Conservation (phyloP, 2,888 invertebrate species). For the Drosophila putrida region DNA sequence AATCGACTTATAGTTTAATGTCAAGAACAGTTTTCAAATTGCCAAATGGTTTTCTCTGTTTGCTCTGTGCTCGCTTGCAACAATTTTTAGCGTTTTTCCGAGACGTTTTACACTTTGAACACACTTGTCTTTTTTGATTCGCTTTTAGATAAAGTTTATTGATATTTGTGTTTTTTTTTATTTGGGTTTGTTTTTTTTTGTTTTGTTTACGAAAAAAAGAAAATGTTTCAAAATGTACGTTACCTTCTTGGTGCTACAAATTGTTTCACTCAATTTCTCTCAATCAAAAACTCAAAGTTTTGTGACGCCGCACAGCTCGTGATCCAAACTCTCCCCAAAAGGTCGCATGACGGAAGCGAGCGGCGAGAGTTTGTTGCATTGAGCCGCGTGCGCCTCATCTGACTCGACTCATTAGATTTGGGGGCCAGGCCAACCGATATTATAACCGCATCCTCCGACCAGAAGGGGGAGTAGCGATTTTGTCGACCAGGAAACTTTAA, state of each 20-base stretch:
- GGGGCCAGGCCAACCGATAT: conserved; percentile 55
- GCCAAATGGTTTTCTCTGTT: conserved; percentile 69
- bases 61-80: conserved; percentile 67
- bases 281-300: conserved; percentile 80
- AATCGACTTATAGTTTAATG: conserved; percentile 18
- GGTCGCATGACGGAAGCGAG: conserved; percentile 75
- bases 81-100: conserved; percentile 79
- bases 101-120: conserved; percentile 78
- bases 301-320: conserved; percentile 74
- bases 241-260: conserved; percentile 81
- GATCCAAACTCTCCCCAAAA: conserved; percentile 76
- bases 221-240: conserved; percentile 80
- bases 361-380: conserved; percentile 77
- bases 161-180: conserved; percentile 22
- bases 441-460: conserved; percentile 52
- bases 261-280: conserved; percentile 81
- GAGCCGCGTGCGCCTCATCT: conserved; percentile 78
- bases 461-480: conserved; percentile 45
- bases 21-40: conserved; percentile 66
- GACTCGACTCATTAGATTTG: conserved; percentile 39
- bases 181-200: conserved; percentile 22
- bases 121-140: conserved; percentile 76
- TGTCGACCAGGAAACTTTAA: conserved; percentile 52
- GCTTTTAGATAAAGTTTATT: conserved; percentile 44
- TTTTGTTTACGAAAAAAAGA: conserved; percentile 73